Evolutionary conservation across 1,140 invertebrate species (phyloP), one percentile per base, ranked within the genome.

Genomic region (Camponotus pennsylvanicus): DNA sequence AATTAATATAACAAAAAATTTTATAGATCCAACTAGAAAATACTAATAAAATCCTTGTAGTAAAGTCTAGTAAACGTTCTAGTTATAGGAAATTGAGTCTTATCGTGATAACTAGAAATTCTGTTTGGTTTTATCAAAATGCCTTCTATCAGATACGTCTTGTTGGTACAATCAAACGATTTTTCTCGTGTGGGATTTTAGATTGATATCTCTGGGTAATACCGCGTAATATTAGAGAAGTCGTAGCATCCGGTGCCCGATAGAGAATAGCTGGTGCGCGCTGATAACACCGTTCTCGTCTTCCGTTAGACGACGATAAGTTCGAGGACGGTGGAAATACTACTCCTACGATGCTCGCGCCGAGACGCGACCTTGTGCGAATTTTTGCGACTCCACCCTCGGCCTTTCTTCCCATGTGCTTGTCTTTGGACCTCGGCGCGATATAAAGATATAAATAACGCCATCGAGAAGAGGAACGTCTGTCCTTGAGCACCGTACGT

Each of bases 381-480:
- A 87, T 77, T 71, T 87, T 77, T 77, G 37, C 55, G 63, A 37
- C 55, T 70, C 21, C 66, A 78, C 66, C 32, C 37, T 21, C 49
- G 42, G 45, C 13, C 21, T 76, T 70, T 59, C 70, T 61, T 13
- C 27, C 61, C 49, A 40, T n/a, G 13, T 13, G 40, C 71, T 8
- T 18, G 76, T 86, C 49, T 73, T 78, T 40, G 34, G 66, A 13
- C 61, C 69, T 18, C 76, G 57, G 5, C 42, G 21, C 63, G 84
- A 86, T 88, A 88, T 52, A 86, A 57, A 75, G 77, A 86, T 88
- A 88, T 87, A 87, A 88, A 87, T 88, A 86, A 88, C 70, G 57
- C 77, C 70, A 88, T 86, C 73, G 87, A 73, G 71, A 88, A 88
- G 77, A 67, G 64, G 64, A 15, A 37, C 77, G 77, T 67, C 82